Conservation (phyloP, 2,888 invertebrate genomes). For the Troides aeacus region DNA sequence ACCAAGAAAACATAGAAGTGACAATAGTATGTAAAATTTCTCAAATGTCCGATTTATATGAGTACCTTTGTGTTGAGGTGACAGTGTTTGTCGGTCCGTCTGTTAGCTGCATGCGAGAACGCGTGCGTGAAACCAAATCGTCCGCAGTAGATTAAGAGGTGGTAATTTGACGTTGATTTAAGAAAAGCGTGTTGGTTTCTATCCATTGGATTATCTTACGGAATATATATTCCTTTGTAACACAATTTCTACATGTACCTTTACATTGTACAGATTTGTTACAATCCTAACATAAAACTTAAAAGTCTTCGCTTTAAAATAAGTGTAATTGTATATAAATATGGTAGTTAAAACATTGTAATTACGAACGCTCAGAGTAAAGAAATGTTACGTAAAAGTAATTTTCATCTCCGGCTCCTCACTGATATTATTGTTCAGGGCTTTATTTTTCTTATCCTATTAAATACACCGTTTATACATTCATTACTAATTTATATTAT, state of each 20-base stretch:
- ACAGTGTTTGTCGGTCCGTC: constrained; percentile 53
- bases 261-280: constrained; percentile 24
- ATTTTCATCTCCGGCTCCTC: too few species aligned
- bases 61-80: constrained; percentile 51
- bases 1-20: constrained; percentile 61
- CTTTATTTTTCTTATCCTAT: too few species aligned
- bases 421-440: too few species aligned
- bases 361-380: too few species aligned
- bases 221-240: constrained; percentile 32
- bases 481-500: too few species aligned
- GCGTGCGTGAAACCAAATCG: constrained; percentile 75
- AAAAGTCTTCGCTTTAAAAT: not conserved
- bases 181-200: constrained; percentile 62
- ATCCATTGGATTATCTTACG: constrained; percentile 67
- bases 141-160: constrained; percentile 76
- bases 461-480: too few species aligned
- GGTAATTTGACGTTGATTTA: constrained; percentile 80
- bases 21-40: constrained; percentile 75
- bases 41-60: constrained; percentile 71
- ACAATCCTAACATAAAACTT: constrained; percentile 18
- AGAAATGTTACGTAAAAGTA: too few species aligned
- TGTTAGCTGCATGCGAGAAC: constrained; percentile 54
- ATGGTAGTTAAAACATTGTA: not conserved
- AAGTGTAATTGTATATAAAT: not conserved
- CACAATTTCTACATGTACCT: constrained; percentile 7